Evolutionary conservation across 2,888 invertebrate genomes (phyloP).

Genomic region (Lomographa bimaculata): DNA sequence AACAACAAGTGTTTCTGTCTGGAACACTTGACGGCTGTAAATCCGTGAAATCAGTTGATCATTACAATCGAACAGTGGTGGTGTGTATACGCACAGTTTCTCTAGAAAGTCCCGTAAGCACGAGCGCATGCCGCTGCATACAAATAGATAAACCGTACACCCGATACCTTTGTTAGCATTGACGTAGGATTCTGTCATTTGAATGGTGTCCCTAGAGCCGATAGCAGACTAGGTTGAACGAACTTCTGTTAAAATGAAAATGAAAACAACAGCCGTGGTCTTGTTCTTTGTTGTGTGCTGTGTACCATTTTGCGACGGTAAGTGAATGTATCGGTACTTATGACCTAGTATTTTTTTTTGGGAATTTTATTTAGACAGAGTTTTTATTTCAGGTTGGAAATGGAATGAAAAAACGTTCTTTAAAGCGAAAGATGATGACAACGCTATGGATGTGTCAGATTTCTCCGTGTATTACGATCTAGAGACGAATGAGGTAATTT

Average conservation of each 20-base stretch:
- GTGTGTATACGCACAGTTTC: conserved; percentile 67
- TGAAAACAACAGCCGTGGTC: conserved; percentile 45
- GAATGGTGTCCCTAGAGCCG: conserved; percentile 72
- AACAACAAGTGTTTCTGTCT: too few species aligned
- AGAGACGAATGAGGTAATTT: conserved; percentile 67
- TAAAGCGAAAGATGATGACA: conserved; percentile 45
- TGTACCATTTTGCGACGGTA: conserved; percentile 48
- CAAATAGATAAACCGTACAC: conserved; percentile 56
- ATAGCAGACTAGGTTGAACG: conserved; percentile 48
- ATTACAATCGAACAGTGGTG: conserved; percentile 50
- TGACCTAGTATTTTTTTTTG: too few species aligned
- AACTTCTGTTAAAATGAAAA: conserved; percentile 56
- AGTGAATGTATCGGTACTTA: conserved; percentile 36
- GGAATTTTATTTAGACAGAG: too few species aligned
- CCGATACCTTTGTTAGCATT: conserved; percentile 60
- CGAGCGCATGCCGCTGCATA: conserved; percentile 71
- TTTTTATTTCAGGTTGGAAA: conserved; percentile 38
- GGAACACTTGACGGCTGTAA: conserved; percentile 6
- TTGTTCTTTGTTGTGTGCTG: conserved; percentile 48
- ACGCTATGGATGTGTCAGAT: conserved; percentile 72
- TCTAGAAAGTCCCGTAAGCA: conserved; percentile 81
- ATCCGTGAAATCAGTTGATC: conserved; percentile 50
- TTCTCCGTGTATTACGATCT: conserved; percentile 76
- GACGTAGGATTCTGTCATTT: conserved; percentile 68
- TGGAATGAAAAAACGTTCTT: conserved; percentile 36